Evolutionary conservation across 2,888 invertebrate species (phyloP).

Genomic region (Xylota sylvarum): DNA sequence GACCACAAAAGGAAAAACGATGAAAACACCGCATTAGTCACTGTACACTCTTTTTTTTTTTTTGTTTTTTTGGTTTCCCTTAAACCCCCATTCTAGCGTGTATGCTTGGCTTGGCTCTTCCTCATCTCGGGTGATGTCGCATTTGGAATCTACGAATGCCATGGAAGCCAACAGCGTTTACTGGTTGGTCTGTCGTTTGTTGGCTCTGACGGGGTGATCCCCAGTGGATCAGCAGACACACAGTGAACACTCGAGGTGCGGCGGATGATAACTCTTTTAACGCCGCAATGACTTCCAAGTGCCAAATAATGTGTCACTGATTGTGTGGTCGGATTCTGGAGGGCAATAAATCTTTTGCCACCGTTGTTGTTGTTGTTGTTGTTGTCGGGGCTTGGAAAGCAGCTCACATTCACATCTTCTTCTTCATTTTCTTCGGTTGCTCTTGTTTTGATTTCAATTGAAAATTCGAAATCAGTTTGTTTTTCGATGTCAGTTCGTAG

Average conservation of each 20-base stretch:
- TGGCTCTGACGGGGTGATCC: slow-evolving; percentile 58
- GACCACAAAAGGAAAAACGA: slow-evolving; percentile 75
- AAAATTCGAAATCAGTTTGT: slow-evolving; percentile 12
- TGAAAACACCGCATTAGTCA: slow-evolving; percentile 76
- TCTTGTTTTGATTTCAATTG: slow-evolving; percentile 8
- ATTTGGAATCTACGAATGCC: slow-evolving; percentile 68
- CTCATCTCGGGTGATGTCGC: slow-evolving; percentile 67
- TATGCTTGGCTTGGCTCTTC: slow-evolving; percentile 25
- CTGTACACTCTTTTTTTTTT: slow-evolving; percentile 24
- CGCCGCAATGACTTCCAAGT: slow-evolving; percentile 77
- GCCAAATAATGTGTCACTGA: slow-evolving; percentile 78
- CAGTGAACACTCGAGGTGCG: slow-evolving; percentile 66
- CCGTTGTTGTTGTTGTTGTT: not conserved
- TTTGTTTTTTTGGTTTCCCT: slow-evolving; percentile 16
- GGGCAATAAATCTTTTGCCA: slow-evolving; percentile 68
- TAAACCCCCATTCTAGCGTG: slow-evolving; percentile 16
- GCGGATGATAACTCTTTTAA: slow-evolving; percentile 78
- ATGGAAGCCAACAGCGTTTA: slow-evolving; percentile 38
- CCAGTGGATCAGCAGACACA: slow-evolving; percentile 67
- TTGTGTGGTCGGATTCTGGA: slow-evolving; percentile 75
- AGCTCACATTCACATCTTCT: no score
- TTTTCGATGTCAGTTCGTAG: not conserved
- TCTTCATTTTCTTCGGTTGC: slow-evolving; percentile 4
- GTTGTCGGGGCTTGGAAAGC: not conserved
- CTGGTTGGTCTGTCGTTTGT: slow-evolving; percentile 34